A percentile compares a stretch with the other conserved stretches of the same genome.
phyloP scores from a whole-genome alignment of 2,888 invertebrate species.

The Cerastis rubricosa region DNA sequence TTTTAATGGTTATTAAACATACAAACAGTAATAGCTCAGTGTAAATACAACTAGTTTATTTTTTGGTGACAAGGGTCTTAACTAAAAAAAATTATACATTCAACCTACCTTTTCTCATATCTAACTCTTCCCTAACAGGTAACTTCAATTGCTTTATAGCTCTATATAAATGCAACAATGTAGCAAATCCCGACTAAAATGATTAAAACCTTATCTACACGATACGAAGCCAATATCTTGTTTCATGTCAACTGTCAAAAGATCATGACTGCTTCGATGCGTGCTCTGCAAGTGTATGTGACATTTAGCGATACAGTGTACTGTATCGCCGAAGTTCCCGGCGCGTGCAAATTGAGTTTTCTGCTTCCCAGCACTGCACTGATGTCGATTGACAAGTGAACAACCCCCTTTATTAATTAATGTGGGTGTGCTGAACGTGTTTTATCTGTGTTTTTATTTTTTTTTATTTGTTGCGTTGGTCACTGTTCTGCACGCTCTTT shows the following conservation, averaged over 20 bases:
- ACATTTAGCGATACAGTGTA: conserved; percentile 79
- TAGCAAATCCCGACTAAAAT: conserved; percentile 3
- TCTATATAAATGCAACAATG: background rate
- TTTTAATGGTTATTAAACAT: conserved; percentile 29
- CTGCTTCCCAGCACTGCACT: conserved; percentile 77
- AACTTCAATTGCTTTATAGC: background rate
- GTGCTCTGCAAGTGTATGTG: conserved; percentile 78
- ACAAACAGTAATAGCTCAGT: background rate
- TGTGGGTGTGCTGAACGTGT: conserved; percentile 53
- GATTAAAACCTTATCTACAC: conserved; percentile 30
- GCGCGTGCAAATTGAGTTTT: conserved; percentile 85
- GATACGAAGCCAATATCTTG: conserved; percentile 35
- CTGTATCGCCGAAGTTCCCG: conserved; percentile 69
- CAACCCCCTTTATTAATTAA: conserved; percentile 68
- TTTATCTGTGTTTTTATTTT: conserved; percentile 48
- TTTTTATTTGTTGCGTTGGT: conserved; percentile 5
- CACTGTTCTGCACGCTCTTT: background rate
- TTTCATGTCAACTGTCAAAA: conserved; percentile 65
- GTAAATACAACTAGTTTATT: too few relatives aligned
- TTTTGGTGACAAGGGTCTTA: background rate
- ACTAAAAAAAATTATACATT: background rate
- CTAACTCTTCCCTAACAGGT: background rate
- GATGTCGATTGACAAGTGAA: conserved; percentile 81
- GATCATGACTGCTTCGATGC: conserved; percentile 62
- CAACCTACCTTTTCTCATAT: background rate